phyloP scores from a whole-genome alignment of 1,140 invertebrate genomes.

The Drosophila novamexicana region DNA sequence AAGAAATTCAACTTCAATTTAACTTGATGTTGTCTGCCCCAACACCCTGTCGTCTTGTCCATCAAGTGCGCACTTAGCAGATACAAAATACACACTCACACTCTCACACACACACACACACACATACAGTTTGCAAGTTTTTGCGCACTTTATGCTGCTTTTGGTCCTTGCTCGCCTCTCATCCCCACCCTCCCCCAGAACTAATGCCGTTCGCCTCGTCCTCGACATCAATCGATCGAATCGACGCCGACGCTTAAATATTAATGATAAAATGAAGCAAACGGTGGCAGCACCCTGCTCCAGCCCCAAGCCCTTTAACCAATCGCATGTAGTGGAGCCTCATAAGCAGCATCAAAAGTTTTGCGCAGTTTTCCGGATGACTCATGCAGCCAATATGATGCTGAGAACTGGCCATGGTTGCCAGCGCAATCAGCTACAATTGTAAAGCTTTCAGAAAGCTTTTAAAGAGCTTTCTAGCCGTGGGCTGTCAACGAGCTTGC shows the following conservation, averaged over 20 bases:
- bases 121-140: slow-evolving; percentile 40
- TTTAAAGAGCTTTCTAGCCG: background rate
- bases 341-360: slow-evolving; percentile 48
- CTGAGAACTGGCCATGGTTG: background rate
- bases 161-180: background rate
- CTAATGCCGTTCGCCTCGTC: background rate
- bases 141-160: slow-evolving; percentile 56
- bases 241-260: slow-evolving; percentile 76
- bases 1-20: slow-evolving; percentile 77
- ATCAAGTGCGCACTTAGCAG: slow-evolving; percentile 62
- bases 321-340: slow-evolving; percentile 7
- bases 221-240: slow-evolving; percentile 69
- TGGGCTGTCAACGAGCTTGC: no score
- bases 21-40: slow-evolving; percentile 62
- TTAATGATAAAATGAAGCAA: slow-evolving; percentile 68
- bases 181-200: background rate
- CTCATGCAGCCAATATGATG: slow-evolving; percentile 13
- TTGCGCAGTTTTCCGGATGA: slow-evolving; percentile 37
- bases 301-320: background rate
- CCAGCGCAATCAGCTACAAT: slow-evolving; percentile 2
- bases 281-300: slow-evolving; percentile 27
- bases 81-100: slow-evolving; percentile 2
- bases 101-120: slow-evolving; percentile 2
- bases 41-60: slow-evolving; percentile 42
- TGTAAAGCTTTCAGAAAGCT: background rate